These are phyloP conservation scores for Eristalinus sepulchralis DNA, from an alignment of 2,888 invertebrate species.

Conservation along the genomic window DNA sequence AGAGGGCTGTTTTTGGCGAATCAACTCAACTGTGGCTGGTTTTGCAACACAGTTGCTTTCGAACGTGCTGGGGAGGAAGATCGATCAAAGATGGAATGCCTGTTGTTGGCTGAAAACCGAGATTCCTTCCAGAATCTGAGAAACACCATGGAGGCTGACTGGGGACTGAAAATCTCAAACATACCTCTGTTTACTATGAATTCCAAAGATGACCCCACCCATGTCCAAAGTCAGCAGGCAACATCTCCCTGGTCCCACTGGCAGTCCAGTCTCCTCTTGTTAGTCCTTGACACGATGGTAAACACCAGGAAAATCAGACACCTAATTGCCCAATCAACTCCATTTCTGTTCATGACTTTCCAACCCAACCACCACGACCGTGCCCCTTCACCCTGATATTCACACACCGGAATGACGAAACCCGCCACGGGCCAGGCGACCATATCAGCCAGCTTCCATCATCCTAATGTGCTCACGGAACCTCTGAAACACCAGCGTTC, in stretches of 20 bases:
- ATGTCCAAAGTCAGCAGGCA: not conserved
- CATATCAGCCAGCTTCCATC: constrained; percentile 54
- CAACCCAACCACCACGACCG: constrained; percentile 38
- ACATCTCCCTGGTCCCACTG: not conserved
- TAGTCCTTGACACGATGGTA: constrained; percentile 35
- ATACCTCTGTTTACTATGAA: too few relatives aligned
- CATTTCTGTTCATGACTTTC: constrained; percentile 34
- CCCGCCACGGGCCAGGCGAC: constrained; percentile 13
- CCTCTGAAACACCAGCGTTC: not conserved
- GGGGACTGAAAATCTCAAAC: too few relatives aligned
- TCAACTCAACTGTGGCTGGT: not conserved
- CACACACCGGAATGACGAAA: constrained; percentile 30
- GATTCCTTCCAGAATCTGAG: too few relatives aligned
- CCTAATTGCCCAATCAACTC: constrained; percentile 41
- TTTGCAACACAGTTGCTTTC: constrained; percentile 4
- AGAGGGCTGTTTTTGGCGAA: not conserved
- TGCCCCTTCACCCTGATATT: constrained; percentile 56
- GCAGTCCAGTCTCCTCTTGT: not conserved
- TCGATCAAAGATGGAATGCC: too few relatives aligned
- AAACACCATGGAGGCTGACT: too few relatives aligned
- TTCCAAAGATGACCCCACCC: not conserved
- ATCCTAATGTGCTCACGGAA: constrained; percentile 53
- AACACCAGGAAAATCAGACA: constrained; percentile 10
- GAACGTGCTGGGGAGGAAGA: too few relatives aligned
- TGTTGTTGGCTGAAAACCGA: too few relatives aligned